Base-by-base conservation (phyloP, 2,797 vertebrate species). In the Macroramphosus scolopax region DNA sequence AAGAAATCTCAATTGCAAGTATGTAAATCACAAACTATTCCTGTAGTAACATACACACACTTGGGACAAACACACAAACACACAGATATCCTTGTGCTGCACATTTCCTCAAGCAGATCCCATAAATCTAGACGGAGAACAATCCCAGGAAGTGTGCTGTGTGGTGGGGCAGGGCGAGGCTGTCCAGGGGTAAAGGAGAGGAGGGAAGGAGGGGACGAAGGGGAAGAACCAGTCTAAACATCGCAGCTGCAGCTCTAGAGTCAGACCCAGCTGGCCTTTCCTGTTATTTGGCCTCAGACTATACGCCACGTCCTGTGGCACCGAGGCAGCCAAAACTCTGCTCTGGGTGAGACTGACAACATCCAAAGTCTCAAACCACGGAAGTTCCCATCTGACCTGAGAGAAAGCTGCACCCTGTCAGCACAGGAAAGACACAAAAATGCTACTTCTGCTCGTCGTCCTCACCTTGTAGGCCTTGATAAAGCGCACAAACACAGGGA, bases 381-480 rank as follows among this genome's bases (percentile, higher is more conserved):
- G 50, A 72, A 55, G 36, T 49, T 62, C 48, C 64, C 29, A 15
- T 12, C 29, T 18, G 25, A n/a, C 16, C 36, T 6, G 48, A 52
- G 64, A 48, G 48, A 51, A 32, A 55, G 40, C 40, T 39, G 20
- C 38, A 20, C 25, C 16, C 13, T 18, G 33, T 34, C 30, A 36
- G 25, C 2, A 5, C 15, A 53, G 24, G 41, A 18, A 17, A 48
- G 25, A 50, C 14, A 11, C 16, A 20, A 3, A 51, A 36, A 35
- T 12, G 24, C 22, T 13, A n/a, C 20, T 13, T 33, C 37, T 37
- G 31, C 47, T 15, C 1, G 11, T 11, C 2, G 16, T 35, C 1
- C 89, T 89, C 84, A 97, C 96, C 94, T 97, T 98, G 85, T 98
- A 99, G 32, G 96, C 92, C 78, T 88, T 94, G 87, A 99, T 92